These are phyloP conservation scores for Plemyria rubiginata DNA, from an alignment of 2,888 invertebrate genomes.

Conservation along the genomic window DNA sequence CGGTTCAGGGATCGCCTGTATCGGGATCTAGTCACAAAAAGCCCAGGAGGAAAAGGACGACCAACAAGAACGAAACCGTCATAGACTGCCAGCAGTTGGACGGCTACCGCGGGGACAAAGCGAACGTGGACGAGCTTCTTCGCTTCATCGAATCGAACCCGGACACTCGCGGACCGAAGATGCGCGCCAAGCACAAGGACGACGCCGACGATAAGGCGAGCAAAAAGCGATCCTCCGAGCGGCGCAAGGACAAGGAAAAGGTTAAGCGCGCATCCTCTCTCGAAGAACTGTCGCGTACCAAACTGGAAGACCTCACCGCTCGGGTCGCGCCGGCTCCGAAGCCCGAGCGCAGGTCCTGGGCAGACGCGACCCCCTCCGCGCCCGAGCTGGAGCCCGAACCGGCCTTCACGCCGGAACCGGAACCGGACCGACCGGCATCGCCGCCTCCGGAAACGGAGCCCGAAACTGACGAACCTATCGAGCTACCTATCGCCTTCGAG, in stretches of 20 bases:
- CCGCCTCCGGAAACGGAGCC: slow-evolving; percentile 62
- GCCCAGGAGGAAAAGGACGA: slow-evolving; percentile 85
- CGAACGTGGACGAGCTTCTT: slow-evolving; percentile 89
- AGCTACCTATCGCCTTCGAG: slow-evolving; percentile 48
- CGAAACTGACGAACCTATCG: slow-evolving; percentile 56
- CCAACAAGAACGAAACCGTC: slow-evolving; percentile 85
- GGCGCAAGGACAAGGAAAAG: slow-evolving; percentile 74
- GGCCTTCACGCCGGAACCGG: slow-evolving; percentile 39
- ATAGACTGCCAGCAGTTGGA: slow-evolving; percentile 87
- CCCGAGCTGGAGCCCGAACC: slow-evolving; percentile 44
- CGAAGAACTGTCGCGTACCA: slow-evolving; percentile 92
- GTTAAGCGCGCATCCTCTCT: slow-evolving; percentile 90
- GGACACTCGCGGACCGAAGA: slow-evolving; percentile 68
- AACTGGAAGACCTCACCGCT: slow-evolving; percentile 88
- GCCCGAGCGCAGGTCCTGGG: slow-evolving; percentile 87
- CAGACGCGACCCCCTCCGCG: slow-evolving; percentile 85
- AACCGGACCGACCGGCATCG: slow-evolving; percentile 29
- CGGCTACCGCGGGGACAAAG: slow-evolving; percentile 91
- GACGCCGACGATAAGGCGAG: slow-evolving; percentile 74
- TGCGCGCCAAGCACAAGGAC: slow-evolving; percentile 71
- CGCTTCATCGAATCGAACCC: slow-evolving; percentile 90
- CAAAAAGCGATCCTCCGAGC: slow-evolving; percentile 81
- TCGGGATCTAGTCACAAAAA: slow-evolving; percentile 83
- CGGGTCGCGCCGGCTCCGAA: slow-evolving; percentile 63
- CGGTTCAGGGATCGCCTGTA: slow-evolving; percentile 84